Evolutionary conservation across 2,113 vertebrate genomes (phyloP), one percentile per base, ranked within the genome.

Genomic region (Puntigrus tetrazona): DNA sequence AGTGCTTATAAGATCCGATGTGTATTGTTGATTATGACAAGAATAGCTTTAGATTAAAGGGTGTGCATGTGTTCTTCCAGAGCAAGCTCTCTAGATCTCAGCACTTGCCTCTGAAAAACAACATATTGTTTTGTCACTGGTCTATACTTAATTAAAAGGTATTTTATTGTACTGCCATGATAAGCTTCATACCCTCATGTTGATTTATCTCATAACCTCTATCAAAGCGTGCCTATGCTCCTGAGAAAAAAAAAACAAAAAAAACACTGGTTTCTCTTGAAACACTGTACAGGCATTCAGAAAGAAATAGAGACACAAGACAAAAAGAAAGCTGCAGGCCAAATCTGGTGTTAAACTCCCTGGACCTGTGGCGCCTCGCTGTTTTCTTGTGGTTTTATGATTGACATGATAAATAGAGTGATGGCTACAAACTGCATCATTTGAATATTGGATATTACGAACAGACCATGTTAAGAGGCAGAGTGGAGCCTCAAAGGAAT

Each of bases 371-470:
- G 87, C 57, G 47, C 75, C 79, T 67, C 41, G 20, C 7, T 69
- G 67, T 80, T 84, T 83, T 84, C 87, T 87, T 72, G 85, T 78
- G 88, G 89, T 36, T 57, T 20, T 87, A 81, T 84, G 85, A 90
- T 86, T 89, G 88, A 88, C 72, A 41, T 16, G 14, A n/a, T 85
- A 80, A 85, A 77, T 74, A 86, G 83, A 38, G 4, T 36, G 74
- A 81, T 87, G 76, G 29, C 87, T 75, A 43, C 88, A 78, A 88
- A 90, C 45, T 69, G 81, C 27, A 45, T 73, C 16, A 81, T 76
- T 91, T 91, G 84, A 88, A 87, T 86, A 84, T 82, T 86, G 55
- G 86, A 89, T 83, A 82, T 89, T 86, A 84, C 85, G 86, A 83
- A 87, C 91, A 88, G 90, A 85, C 72, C 82, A 80, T 2, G 70